Percentiles rank a stretch among this genome's conserved stretches.
These are phyloP conservation scores for Gymnorhina tibicen DNA, from an alignment of 2,113 vertebrate species.

Conservation along the genomic window DNA sequence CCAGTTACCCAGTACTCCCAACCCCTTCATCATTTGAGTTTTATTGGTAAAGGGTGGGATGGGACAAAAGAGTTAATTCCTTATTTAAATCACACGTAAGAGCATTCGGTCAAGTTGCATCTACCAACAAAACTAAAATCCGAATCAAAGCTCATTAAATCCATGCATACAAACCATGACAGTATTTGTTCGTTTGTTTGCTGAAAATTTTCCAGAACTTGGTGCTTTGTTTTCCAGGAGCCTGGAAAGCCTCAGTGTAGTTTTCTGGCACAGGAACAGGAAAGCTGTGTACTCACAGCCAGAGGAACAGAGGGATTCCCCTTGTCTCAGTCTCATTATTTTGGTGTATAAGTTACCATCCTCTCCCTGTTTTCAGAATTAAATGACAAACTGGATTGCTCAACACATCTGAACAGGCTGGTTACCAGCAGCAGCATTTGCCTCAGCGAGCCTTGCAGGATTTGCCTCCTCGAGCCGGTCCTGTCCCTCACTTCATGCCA, in stretches of 20 bases:
- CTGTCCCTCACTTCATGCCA: neutral
- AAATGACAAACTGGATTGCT: neutral
- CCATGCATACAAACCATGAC: neutral
- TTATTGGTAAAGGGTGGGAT: neutral
- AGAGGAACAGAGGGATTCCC: neutral
- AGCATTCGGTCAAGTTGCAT: neutral
- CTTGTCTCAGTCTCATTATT: neutral
- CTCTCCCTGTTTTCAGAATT: neutral
- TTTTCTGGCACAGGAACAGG: neutral
- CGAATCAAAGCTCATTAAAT: neutral
- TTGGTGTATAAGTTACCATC: neutral
- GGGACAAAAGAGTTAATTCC: neutral
- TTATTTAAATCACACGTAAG: neutral
- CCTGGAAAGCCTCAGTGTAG: neutral
- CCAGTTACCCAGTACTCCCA: neutral
- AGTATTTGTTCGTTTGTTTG: neutral
- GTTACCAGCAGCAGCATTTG: neutral
- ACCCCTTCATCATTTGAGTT: neutral
- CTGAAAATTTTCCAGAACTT: neutral
- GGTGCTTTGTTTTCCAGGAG: neutral
- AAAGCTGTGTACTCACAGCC: neutral
- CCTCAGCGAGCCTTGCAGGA: neutral
- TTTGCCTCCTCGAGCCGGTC: neutral
- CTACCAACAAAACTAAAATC: neutral
- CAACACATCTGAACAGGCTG: neutral